These are phyloP conservation scores for Meiosimyza platycephala DNA, from an alignment of 2,888 invertebrate genomes.

Conservation along the genomic window DNA sequence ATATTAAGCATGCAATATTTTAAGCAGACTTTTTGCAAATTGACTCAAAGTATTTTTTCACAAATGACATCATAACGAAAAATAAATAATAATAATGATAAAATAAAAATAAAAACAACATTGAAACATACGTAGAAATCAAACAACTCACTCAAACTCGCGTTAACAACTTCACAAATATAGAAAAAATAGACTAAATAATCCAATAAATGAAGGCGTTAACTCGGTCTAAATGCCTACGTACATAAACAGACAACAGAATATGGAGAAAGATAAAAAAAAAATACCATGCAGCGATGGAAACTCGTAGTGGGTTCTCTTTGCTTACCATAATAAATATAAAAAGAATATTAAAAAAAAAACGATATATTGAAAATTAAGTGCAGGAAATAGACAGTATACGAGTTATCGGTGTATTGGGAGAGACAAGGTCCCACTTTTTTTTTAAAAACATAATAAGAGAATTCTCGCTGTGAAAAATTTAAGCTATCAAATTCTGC, in stretches of 20 bases:
- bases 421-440: too few relatives aligned
- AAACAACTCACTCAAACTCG: background rate
- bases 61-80: slow-evolving; percentile 23
- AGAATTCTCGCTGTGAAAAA: too few relatives aligned
- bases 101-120: background rate
- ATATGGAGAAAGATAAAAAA: background rate
- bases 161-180: slow-evolving; percentile 10
- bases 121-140: background rate
- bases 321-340: background rate
- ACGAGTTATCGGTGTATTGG: too few relatives aligned
- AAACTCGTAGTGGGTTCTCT: background rate
- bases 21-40: background rate
- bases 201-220: slow-evolving; percentile 33
- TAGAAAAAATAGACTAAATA: slow-evolving; percentile 26
- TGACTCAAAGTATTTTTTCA: slow-evolving; percentile 9
- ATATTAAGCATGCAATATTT: too few relatives aligned
- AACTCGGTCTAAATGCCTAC: slow-evolving; percentile 31
- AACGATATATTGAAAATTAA: background rate
- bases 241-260: slow-evolving; percentile 3
- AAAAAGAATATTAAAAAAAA: background rate
- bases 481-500: too few relatives aligned
- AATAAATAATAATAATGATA: background rate
- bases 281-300: background rate
- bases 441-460: too few relatives aligned
- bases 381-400: background rate